These are phyloP conservation scores for Cerastoderma edule DNA, from an alignment of 2,888 invertebrate species.

Conservation along the genomic window DNA sequence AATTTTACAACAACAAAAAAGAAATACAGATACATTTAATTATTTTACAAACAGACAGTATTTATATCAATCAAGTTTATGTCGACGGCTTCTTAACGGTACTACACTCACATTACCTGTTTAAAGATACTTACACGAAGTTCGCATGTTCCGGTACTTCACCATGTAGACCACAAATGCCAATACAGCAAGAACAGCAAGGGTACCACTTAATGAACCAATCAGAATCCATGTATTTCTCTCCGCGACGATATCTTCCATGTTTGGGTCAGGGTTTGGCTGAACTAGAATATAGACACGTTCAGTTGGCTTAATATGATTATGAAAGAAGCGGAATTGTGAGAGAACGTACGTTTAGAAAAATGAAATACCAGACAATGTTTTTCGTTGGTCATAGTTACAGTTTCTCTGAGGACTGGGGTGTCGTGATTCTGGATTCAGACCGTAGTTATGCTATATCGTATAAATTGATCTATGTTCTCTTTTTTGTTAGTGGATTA, in stretches of 20 bases:
- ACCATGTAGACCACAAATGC: slow-evolving; percentile 32
- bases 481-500: no score
- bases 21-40: neutral
- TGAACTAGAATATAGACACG: slow-evolving; percentile 5
- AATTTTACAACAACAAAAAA: neutral
- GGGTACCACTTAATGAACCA: slow-evolving; percentile 1
- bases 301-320: neutral
- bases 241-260: neutral
- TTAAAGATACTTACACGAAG: slow-evolving; percentile 13
- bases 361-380: neutral
- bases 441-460: neutral
- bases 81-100: neutral
- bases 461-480: no score
- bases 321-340: neutral
- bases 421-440: neutral
- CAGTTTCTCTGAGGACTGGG: neutral
- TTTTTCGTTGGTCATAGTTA: neutral
- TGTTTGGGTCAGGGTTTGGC: neutral
- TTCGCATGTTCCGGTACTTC: slow-evolving; percentile 26
- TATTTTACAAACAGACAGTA: no score
- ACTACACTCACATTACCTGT: neutral
- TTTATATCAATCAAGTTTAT: no score
- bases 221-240: slow-evolving; percentile 11
- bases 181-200: slow-evolving; percentile 20
- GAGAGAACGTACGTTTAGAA: neutral